Percentiles rank a stretch among this genome's conserved stretches.
Evolutionary conservation across 2,888 invertebrate genomes (phyloP).

Genomic region (Chydorus sphaericus): DNA sequence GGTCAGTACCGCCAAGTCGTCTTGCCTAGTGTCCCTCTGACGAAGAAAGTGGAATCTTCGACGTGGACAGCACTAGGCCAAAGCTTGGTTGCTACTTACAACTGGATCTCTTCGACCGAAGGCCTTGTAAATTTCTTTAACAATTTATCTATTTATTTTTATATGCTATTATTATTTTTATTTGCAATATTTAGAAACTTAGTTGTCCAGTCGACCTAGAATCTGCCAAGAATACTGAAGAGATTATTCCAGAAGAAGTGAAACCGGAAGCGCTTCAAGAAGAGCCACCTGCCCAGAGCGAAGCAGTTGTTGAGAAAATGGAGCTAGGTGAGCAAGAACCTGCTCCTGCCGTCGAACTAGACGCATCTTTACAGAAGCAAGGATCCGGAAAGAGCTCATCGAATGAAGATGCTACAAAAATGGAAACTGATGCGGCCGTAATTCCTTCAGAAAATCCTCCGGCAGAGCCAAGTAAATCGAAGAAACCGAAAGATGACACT

Average conservation of each 20-base stretch:
- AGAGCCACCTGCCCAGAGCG: background rate
- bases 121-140: slow-evolving; percentile 18
- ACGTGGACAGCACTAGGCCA: slow-evolving; percentile 52
- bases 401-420: background rate
- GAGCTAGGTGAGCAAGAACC: background rate
- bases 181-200: background rate
- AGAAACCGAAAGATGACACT: background rate
- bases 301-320: slow-evolving; percentile 4
- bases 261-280: background rate
- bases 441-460: background rate
- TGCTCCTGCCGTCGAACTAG: background rate
- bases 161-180: background rate
- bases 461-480: background rate
- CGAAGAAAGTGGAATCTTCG: slow-evolving; percentile 40
- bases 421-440: background rate
- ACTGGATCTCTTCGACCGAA: slow-evolving; percentile 42
- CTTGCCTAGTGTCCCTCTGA: slow-evolving; percentile 29
- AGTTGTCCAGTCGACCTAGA: background rate
- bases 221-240: background rate
- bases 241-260: background rate
- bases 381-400: background rate
- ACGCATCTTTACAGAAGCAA: background rate
- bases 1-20: slow-evolving; percentile 33
- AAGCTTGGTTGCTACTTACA: slow-evolving; percentile 46
- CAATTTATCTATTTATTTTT: background rate